These are phyloP conservation scores for Forbesichthys agassizii DNA, from an alignment of 2,113 vertebrate genomes.

Conservation along the genomic window DNA sequence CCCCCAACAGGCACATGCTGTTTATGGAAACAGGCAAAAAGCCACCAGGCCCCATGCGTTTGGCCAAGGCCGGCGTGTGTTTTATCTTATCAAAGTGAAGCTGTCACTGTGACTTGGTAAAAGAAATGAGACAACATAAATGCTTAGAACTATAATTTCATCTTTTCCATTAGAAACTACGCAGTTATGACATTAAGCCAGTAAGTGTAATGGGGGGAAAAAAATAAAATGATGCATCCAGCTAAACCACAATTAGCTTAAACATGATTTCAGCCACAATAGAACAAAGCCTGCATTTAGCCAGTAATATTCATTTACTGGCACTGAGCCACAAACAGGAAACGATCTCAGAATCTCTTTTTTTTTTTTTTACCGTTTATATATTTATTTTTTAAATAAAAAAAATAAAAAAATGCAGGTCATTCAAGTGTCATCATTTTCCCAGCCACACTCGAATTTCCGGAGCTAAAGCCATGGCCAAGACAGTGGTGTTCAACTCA, in stretches of 20 bases:
- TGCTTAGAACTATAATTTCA: not conserved
- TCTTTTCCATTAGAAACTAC: not conserved
- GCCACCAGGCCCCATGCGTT: slow-evolving; percentile 25
- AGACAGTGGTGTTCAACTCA: slow-evolving; percentile 31
- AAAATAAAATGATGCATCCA: not conserved
- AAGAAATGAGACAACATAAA: slow-evolving; percentile 30
- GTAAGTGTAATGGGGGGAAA: not conserved
- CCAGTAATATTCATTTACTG: slow-evolving; percentile 3
- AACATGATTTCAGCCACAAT: not conserved
- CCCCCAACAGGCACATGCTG: slow-evolving; percentile 63
- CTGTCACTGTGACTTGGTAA: slow-evolving; percentile 31
- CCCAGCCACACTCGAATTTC: slow-evolving; percentile 43
- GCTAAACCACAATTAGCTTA: not conserved
- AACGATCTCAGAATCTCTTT: not conserved
- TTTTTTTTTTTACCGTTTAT: too few species aligned
- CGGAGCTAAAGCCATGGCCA: slow-evolving; percentile 30
- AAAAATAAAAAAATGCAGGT: slow-evolving; percentile 18
- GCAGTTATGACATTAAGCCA: slow-evolving; percentile 10
- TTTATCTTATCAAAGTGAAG: slow-evolving; percentile 58
- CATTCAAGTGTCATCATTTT: slow-evolving; percentile 38
- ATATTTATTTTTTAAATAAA: slow-evolving; percentile 1
- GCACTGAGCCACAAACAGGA: slow-evolving; percentile 2
- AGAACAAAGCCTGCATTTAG: not conserved
- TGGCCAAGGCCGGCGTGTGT: slow-evolving; percentile 23
- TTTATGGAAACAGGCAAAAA: slow-evolving; percentile 57